Evolutionary conservation across 1,140 invertebrate genomes (phyloP).

Genomic region (Pseudomyrmex dendroicus): DNA sequence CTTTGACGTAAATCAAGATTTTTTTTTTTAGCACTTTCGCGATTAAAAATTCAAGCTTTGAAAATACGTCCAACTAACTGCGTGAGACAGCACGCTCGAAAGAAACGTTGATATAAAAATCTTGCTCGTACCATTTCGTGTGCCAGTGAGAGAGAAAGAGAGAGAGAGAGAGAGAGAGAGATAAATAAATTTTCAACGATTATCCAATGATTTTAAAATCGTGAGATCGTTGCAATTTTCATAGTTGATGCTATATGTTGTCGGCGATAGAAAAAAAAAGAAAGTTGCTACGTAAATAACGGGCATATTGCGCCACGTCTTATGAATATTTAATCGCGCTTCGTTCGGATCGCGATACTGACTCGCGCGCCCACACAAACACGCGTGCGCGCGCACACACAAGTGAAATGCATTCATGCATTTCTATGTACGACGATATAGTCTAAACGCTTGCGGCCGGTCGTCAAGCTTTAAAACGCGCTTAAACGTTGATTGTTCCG

Average conservation of each 20-base stretch:
- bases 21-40: background rate
- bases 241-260: background rate
- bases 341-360: constrained; percentile 12
- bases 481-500: constrained; percentile 29
- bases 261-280: constrained; percentile 13
- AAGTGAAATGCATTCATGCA: background rate
- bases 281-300: constrained; percentile 28
- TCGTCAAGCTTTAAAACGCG: constrained; percentile 25
- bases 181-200: constrained; percentile 27
- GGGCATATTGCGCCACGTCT: constrained; percentile 23
- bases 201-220: constrained; percentile 19
- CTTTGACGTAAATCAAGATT: background rate
- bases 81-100: background rate
- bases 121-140: background rate
- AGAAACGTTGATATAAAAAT: background rate
- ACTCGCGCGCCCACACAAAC: background rate
- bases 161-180: no score
- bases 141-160: background rate
- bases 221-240: constrained; percentile 31
- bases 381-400: background rate
- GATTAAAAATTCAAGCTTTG: background rate
- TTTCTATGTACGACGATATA: constrained; percentile 11
- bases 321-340: constrained; percentile 56
- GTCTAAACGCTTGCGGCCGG: background rate
- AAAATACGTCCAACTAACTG: background rate